Evolutionary conservation across 2,888 invertebrate species (phyloP).

Genomic region (Sphinx pinastri): DNA sequence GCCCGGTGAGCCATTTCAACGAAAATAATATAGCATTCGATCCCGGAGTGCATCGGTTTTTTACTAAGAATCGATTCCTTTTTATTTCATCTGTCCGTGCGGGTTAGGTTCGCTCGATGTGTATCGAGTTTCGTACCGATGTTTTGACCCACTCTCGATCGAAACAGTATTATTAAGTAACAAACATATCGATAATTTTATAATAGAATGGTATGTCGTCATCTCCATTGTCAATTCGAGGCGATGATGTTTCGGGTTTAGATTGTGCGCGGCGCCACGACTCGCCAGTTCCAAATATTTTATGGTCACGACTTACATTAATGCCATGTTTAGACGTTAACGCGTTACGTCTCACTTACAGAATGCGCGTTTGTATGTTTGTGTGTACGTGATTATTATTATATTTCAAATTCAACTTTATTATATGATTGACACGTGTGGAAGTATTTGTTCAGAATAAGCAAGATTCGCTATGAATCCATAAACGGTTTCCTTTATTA

Average conservation of each 20-base stretch:
- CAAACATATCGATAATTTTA: constrained; percentile 46
- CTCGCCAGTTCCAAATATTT: constrained; percentile 38
- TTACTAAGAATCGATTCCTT: constrained; percentile 62
- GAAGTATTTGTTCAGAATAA: not conserved
- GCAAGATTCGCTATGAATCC: too few species aligned
- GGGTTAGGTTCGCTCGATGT: constrained; percentile 48
- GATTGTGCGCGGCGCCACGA: constrained; percentile 57
- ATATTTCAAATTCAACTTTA: not conserved
- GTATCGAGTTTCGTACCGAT: constrained; percentile 54
- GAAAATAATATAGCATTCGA: constrained; percentile 74
- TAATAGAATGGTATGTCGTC: constrained; percentile 49
- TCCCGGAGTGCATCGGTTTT: constrained; percentile 61
- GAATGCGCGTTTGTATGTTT: not conserved
- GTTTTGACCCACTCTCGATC: constrained; percentile 52
- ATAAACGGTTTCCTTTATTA: too few species aligned
- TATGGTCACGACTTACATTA: constrained; percentile 39
- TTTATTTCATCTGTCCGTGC: constrained; percentile 62
- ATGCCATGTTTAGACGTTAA: constrained; percentile 36
- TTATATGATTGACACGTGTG: not conserved
- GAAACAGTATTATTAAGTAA: constrained; percentile 45
- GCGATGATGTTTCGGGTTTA: constrained; percentile 52
- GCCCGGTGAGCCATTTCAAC: constrained; percentile 73
- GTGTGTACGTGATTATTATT: not conserved
- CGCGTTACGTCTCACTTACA: constrained; percentile 22
- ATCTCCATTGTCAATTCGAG: constrained; percentile 48